These are phyloP conservation scores for Lagorchestes hirsutus DNA, from an alignment of 2,797 vertebrate genomes.

Conservation along the genomic window DNA sequence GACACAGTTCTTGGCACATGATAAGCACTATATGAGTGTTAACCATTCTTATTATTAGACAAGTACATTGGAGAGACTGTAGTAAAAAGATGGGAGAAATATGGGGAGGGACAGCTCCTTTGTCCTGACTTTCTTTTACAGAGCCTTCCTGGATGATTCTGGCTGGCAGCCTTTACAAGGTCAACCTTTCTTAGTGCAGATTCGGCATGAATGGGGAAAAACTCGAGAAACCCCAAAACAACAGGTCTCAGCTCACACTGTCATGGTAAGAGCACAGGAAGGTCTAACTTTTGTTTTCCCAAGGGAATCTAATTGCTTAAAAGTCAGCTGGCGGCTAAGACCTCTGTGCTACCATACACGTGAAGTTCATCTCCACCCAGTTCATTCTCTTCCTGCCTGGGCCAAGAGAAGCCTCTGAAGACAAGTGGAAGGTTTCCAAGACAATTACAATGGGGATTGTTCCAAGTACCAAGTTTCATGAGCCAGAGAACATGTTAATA, in stretches of 20 bases:
- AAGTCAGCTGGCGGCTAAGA: conserved; percentile 71
- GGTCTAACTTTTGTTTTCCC: conserved; percentile 61
- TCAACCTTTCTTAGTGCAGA: background rate
- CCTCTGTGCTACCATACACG: background rate
- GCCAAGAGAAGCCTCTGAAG: conserved; percentile 72
- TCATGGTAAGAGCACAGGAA: conserved; percentile 41
- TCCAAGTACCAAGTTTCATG: conserved; percentile 43
- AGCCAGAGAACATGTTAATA: conserved; percentile 59
- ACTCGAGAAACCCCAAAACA: conserved; percentile 24
- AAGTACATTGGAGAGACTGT: background rate
- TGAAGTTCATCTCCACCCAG: background rate
- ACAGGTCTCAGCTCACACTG: background rate
- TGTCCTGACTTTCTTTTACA: background rate
- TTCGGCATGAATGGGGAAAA: conserved; percentile 2
- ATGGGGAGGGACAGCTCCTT: background rate
- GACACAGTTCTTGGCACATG: background rate
- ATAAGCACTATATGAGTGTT: background rate
- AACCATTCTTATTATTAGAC: background rate
- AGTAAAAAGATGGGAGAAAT: background rate
- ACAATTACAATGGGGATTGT: conserved; percentile 57
- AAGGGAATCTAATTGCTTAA: conserved; percentile 75
- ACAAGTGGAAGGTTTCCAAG: conserved; percentile 44
- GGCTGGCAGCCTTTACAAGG: background rate
- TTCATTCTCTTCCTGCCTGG: conserved; percentile 65
- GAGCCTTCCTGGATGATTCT: background rate